A percentile compares a stretch with the other conserved stretches of the same genome.
phyloP scores from a whole-genome alignment of 2,888 invertebrate species.

The Limnephilus lunatus region DNA sequence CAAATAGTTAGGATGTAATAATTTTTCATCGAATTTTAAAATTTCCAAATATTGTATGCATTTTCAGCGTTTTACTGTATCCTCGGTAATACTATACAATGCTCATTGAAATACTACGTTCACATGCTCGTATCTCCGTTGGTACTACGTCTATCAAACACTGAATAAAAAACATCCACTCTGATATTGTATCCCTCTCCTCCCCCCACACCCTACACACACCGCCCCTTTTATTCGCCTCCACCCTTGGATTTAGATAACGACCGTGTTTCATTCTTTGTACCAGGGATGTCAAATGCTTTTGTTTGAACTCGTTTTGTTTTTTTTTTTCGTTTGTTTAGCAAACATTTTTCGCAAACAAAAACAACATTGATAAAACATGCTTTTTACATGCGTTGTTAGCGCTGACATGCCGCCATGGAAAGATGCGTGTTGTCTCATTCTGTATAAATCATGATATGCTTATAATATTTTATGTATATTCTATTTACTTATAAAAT shows the following conservation, averaged over 20 bases:
- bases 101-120: background rate
- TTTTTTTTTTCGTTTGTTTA: conserved; percentile 2
- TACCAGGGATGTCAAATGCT: background rate
- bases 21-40: no score
- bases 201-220: background rate
- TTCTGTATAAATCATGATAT: background rate
- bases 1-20: no score
- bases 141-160: background rate
- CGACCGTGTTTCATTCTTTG: background rate
- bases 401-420: background rate
- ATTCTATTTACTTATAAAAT: no score
- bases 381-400: background rate
- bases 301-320: conserved; percentile 6
- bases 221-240: background rate
- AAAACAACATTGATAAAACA: background rate
- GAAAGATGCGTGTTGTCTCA: background rate
- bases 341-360: background rate
- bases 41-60: no score
- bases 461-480: no score
- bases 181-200: background rate
- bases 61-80: background rate
- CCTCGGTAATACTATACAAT: background rate
- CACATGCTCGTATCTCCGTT: conserved; percentile 4
- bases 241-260: background rate
- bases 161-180: conserved; percentile 28